Percentiles rank a stretch among this genome's conserved stretches.
phyloP scores from a whole-genome alignment of 2,113 vertebrate species.

The Cebus imitator region DNA sequence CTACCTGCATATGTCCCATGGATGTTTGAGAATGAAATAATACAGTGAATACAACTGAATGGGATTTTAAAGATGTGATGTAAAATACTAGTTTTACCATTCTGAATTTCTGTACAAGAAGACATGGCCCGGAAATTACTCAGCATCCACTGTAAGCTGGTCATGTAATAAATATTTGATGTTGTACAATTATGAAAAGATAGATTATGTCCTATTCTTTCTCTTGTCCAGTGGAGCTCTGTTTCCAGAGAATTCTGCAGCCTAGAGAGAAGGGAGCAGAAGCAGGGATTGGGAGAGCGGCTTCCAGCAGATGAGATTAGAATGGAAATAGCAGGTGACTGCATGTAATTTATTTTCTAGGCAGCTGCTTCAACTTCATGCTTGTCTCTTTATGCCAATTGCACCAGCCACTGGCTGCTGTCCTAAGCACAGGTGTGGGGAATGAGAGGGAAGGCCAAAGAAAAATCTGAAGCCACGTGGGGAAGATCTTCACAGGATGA shows the following conservation, averaged over 20 bases:
- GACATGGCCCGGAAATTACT: neutral
- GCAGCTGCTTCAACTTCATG: slow-evolving; percentile 18
- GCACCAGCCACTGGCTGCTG: neutral
- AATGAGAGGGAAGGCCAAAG: neutral
- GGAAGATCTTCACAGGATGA: slow-evolving; percentile 25
- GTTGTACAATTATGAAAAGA: neutral
- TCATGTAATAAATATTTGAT: neutral
- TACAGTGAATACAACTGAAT: neutral
- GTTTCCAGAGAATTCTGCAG: neutral
- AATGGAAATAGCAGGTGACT: slow-evolving; percentile 53
- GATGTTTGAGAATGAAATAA: neutral
- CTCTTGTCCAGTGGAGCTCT: neutral
- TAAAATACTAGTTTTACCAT: neutral
- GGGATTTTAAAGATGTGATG: neutral
- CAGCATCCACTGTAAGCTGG: neutral
- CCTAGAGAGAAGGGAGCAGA: slow-evolving; percentile 49
- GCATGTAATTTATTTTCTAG: slow-evolving; percentile 73
- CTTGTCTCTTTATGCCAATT: slow-evolving; percentile 48
- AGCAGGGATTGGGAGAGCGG: neutral
- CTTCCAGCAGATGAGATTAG: slow-evolving; percentile 47
- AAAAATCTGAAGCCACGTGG: neutral
- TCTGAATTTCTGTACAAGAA: neutral
- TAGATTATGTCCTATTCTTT: neutral
- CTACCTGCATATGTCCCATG: neutral
- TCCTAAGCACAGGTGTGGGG: neutral